Evolutionary conservation across 2,888 invertebrate species (phyloP), one percentile per base, ranked within the genome.

Genomic region (Pachydiplax longipennis): DNA sequence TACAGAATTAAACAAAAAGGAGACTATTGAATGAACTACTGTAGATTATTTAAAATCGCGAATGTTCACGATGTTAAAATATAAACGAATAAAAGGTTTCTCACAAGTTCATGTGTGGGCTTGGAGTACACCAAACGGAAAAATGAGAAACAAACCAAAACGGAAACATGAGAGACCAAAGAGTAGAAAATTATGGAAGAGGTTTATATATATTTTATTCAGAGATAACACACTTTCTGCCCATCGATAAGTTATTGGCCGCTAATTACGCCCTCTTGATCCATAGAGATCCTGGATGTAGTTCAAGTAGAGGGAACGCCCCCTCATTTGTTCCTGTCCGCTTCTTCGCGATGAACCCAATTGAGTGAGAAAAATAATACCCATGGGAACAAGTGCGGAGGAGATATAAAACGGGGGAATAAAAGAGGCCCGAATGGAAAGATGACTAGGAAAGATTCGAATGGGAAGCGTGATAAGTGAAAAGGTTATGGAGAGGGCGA

Each of bases 341-440:
- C 10, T n/a, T 8, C 61, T 22, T 15, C 18, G 6, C 53, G 53
- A 37, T 65, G 58, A 61, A 87, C 35, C 87, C 61, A 87, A 87
- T 87, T 61, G 87, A 87, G 65, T 22, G 65, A 61, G 87, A 65
- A 87, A 87, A 61, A 37, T 65, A 87, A 87, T 87, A 61, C 87
- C 37, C 87, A 37, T 87, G 87, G 61, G 87, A 87, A 73, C 73
- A 31, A 73, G 73, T 73, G 73, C 25, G 5, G 73, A 73, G 25
- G 83, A 83, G 83, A 18, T 18, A 53, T 83, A 83, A 83, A 40
- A n/a, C 31, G 48, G 82, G 18, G 35, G 82, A 31, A 83, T n/a
- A 83, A 31, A 53, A 53, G 82, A 4, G 53, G 31, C 22, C 15
- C 53, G 48, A 35, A n/a, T 31, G 31, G 53, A 53, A n/a, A 37